Evolutionary conservation across 2,797 vertebrate species (phyloP), one percentile per base, ranked within the genome.

Genomic region (Centroberyx gerrardi): DNA sequence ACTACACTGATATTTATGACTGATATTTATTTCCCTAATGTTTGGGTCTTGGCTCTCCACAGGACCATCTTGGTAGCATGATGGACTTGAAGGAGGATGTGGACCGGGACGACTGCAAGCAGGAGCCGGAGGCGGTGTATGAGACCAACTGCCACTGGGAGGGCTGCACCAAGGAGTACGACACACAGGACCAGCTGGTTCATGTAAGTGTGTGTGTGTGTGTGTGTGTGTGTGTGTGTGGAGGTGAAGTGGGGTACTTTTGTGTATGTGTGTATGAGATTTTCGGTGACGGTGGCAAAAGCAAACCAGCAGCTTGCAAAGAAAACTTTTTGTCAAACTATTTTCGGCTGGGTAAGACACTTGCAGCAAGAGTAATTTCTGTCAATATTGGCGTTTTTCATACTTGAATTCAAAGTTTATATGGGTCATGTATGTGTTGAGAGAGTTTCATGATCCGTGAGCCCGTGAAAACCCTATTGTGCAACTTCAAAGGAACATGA

Each of bases 121-220:
- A 98, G 92, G 98, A 99, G 90, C 96, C 97, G 0, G 98, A 99
- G 85, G 97, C 96, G 83, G 88, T 99, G 81, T 99, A 99, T 8
- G 98, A 99, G 92, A 99, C 98, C 29, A 97, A 97, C 91, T 99
- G 98, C 89, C 97, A 97, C 93, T 99, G 98, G 98, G 98, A 98
- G 82, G 96, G 96, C 83, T 99, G 98, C 76, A 88, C 88, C 84
- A 97, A 96, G 92, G 98, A 99, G 91, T 98, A 97, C 0, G 97
- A 99, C 93, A 98, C 97, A 38, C 98, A 99, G 92, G 98, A 99
- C 67, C 98, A 99, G 78, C 97, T 99, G 0, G 98, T 99, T 63
- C 97, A 98, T 29, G 98, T 99, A 91, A 98, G 98, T 83, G 44
- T 49, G 53, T 68, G 63, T 22, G 44, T 67, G 71, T 74, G 69